Evolutionary conservation across 64 coral and sea anemone species (phyloP).

Genomic region (Hydrozoanthus tunicans): DNA sequence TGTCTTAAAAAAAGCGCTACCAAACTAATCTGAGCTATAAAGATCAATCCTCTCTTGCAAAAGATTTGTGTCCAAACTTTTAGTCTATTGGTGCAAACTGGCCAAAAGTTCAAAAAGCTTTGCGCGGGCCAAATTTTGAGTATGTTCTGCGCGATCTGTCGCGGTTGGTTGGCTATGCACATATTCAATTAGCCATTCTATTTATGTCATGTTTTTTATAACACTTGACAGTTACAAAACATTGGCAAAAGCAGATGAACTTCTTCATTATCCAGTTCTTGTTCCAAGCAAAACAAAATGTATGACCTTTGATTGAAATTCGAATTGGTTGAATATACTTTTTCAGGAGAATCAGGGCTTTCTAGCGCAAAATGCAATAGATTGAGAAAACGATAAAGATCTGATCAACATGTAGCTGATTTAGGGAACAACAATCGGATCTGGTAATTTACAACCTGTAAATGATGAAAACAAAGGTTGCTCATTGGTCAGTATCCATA

Average conservation of each 20-base stretch:
- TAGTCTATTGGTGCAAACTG: too few relatives aligned
- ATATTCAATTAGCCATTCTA: conserved; percentile 50
- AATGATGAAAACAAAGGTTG: conserved; percentile 37
- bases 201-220: conserved; percentile 43
- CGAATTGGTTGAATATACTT: background rate
- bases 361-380: conserved; percentile 5
- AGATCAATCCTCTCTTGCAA: background rate
- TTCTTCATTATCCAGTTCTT: background rate
- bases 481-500: conserved; percentile 62
- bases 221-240: conserved; percentile 65
- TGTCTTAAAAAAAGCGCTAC: background rate
- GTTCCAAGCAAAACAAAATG: conserved; percentile 4
- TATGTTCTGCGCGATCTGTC: background rate
- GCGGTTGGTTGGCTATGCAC: conserved; percentile 14
- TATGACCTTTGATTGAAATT: background rate
- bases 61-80: background rate
- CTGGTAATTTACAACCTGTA: conserved; percentile 73
- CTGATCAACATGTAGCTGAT: conserved; percentile 53
- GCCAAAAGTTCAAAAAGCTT: too few relatives aligned
- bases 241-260: conserved; percentile 26
- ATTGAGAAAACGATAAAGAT: conserved; percentile 35
- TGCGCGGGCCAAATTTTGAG: too few relatives aligned
- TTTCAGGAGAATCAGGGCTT: background rate
- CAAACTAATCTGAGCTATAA: background rate
- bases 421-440: conserved; percentile 54